These are phyloP conservation scores for Cephalopholis sonnerati DNA, from an alignment of 2,113 vertebrate species.

Conservation along the genomic window DNA sequence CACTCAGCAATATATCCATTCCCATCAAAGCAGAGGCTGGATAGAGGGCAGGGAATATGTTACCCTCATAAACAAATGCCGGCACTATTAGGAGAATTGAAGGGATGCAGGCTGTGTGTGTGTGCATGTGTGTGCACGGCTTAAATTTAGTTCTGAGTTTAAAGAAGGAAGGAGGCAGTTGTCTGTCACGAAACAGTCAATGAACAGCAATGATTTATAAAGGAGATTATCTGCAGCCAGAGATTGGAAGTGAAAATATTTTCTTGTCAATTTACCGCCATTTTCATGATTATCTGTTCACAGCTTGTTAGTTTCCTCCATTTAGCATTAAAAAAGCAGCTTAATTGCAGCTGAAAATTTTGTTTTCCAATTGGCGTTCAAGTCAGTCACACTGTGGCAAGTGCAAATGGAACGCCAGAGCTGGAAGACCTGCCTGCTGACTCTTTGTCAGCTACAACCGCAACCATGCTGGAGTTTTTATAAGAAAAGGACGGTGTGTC, in stretches of 20 bases:
- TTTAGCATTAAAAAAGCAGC: not conserved
- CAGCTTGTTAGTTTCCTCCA: not conserved
- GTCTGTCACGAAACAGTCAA: not conserved
- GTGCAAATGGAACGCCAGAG: too few species aligned
- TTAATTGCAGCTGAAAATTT: not conserved
- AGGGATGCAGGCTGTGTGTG: not conserved
- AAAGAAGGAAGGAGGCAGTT: not conserved
- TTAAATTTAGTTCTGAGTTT: slow-evolving; percentile 10
- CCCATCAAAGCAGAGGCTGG: slow-evolving; percentile 55
- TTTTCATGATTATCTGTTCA: not conserved
- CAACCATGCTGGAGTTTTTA: too few species aligned
- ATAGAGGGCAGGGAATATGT: slow-evolving; percentile 47
- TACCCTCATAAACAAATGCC: slow-evolving; percentile 48
- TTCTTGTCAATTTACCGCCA: not conserved
- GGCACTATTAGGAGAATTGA: slow-evolving; percentile 10
- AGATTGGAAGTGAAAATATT: slow-evolving; percentile 23
- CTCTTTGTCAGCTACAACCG: too few species aligned
- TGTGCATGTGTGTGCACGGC: not conserved
- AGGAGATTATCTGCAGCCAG: slow-evolving; percentile 15
- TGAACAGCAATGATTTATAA: slow-evolving; percentile 27
- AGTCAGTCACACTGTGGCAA: too few species aligned
- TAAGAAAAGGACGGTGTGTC: too few species aligned
- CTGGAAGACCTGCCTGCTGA: too few species aligned
- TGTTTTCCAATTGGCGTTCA: too few species aligned
- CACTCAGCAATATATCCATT: slow-evolving; percentile 31